phyloP scores from a whole-genome alignment of 1,140 invertebrate genomes.

The Homalodisca vitripennis region DNA sequence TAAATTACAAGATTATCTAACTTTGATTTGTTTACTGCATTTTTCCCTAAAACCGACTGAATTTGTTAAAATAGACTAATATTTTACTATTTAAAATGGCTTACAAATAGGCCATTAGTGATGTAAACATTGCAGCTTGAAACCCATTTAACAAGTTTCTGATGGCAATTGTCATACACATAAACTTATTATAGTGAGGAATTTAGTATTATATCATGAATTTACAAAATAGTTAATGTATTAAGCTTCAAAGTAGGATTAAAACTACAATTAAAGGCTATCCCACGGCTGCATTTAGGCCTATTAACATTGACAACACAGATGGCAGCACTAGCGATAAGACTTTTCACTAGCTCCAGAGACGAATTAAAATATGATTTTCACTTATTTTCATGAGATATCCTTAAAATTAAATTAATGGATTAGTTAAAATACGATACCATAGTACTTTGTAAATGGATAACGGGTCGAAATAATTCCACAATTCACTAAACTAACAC shows the following conservation, averaged over 20 bases:
- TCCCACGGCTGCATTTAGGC: conserved; percentile 43
- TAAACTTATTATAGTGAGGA: too few relatives aligned
- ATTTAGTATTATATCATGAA: too few relatives aligned
- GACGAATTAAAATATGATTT: background rate
- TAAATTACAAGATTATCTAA: too few relatives aligned
- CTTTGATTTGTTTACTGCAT: too few relatives aligned
- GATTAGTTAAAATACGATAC: too few relatives aligned
- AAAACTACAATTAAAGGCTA: conserved; percentile 39
- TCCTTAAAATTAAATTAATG: too few relatives aligned
- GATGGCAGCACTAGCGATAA: conserved; percentile 54
- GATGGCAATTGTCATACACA: background rate
- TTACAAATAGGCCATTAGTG: conserved; percentile 42
- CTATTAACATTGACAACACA: conserved; percentile 69
- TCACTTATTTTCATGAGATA: too few relatives aligned
- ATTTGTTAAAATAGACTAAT: conserved; percentile 11
- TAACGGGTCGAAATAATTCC: background rate
- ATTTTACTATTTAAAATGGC: conserved; percentile 35
- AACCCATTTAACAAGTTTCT: background rate
- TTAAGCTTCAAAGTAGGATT: conserved; percentile 34
- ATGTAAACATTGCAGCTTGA: conserved; percentile 51
- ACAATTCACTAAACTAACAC: background rate
- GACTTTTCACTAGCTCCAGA: conserved; percentile 22
- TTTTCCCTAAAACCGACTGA: too few relatives aligned
- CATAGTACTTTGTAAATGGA: background rate
- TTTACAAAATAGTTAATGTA: background rate